These are phyloP conservation scores for Trialeurodes vaporariorum DNA, from an alignment of 1,140 invertebrate species.

Conservation along the genomic window DNA sequence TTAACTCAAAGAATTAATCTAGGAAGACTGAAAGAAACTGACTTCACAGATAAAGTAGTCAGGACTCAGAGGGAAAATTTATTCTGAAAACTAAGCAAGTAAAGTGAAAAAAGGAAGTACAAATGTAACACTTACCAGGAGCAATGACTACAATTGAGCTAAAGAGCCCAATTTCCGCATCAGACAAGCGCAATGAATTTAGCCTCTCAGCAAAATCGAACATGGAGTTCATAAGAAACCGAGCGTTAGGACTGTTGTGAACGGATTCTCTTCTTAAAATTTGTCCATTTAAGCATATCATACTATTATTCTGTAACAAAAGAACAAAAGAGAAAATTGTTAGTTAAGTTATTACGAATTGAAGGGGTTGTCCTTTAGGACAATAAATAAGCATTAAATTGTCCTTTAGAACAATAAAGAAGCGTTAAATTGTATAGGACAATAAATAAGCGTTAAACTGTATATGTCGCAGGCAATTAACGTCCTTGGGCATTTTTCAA, in stretches of 20 bases:
- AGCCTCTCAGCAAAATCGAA: conserved; percentile 94
- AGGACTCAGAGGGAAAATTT: too few relatives aligned
- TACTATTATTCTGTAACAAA: conserved; percentile 56
- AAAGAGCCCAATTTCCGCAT: conserved; percentile 87
- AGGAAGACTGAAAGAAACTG: not conserved
- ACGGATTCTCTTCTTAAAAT: conserved; percentile 80
- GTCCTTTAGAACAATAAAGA: too few relatives aligned
- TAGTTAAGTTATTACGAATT: too few relatives aligned
- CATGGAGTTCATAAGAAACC: conserved; percentile 91
- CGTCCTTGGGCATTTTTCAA: not conserved
- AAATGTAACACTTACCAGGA: conserved; percentile 43
- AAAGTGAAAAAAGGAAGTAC: not conserved
- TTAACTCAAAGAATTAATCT: not conserved
- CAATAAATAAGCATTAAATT: too few relatives aligned
- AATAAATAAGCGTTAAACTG: not conserved
- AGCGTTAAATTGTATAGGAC: too few relatives aligned
- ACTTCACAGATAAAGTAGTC: too few relatives aligned
- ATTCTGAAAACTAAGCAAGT: not conserved
- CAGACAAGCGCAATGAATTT: conserved; percentile 76
- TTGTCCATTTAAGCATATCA: conserved; percentile 86
- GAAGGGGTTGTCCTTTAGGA: too few relatives aligned
- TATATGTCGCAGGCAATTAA: too few relatives aligned
- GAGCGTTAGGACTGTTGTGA: conserved; percentile 77
- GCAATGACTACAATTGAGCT: conserved; percentile 91
- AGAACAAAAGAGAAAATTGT: too few relatives aligned